Base-by-base conservation (phyloP, 2,113 vertebrate genomes). In the Leptobrachium leishanense region DNA sequence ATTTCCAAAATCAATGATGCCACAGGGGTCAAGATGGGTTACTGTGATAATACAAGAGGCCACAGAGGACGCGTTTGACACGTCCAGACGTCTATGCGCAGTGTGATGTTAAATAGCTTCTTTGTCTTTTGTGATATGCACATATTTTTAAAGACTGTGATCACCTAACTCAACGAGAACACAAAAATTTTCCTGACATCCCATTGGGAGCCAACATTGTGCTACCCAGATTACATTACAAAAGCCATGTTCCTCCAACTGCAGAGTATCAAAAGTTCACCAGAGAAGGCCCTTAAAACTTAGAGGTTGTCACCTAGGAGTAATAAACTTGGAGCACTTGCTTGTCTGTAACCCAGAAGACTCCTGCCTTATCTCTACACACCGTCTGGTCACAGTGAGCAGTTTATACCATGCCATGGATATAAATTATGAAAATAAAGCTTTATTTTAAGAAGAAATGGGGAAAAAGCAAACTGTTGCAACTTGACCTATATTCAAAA, bases 231-330 rank as follows among this genome's bases (percentile, higher is more conserved):
- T 67, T 42, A 57, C 74, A 54, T 43, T 76, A 54, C 64, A 76
- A 46, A 76, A 42, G 44, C 15, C 20, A 76, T 76, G 6, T 5
- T 42, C 31, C n/a, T 64, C 31, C 40, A 68, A 39, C 44, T 15
- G 31, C 74, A 75, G n/a, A 20, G 40, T 53, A 44, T 39, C 31
- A 43, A 76, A 67, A 76, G 64, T 76, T 76, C 12, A 10, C 43
- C 13, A 43, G 20, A 76, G 64, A 55, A 39, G 46, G 64, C 74
- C 74, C 65, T 76, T 39, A 39, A 76, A 76, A 63, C 54, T 72
- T 2, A 2, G 10, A 64, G 62, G n/a, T n/a, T 64, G 62, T 64
- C 62, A 64, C 5, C 5, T 64, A 59, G 13, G 55, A 59, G 1
- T 3, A 59, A 59, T 59, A 15, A 8, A 12, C 11, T 15, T 59